Percentiles rank a stretch among this genome's conserved stretches.
These are phyloP conservation scores for Acleris emargana DNA, from an alignment of 2,888 invertebrate genomes.

Conservation along the genomic window DNA sequence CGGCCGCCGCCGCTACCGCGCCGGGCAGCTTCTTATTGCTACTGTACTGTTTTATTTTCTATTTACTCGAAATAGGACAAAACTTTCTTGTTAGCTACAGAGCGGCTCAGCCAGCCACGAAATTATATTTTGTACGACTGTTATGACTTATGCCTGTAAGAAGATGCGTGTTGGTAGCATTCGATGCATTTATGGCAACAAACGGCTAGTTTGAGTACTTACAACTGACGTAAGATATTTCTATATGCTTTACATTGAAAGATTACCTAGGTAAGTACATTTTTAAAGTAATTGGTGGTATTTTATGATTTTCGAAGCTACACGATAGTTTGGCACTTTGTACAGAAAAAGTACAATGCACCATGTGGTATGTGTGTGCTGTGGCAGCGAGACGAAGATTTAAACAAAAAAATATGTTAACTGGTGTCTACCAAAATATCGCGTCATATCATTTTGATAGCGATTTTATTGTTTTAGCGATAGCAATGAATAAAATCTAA, in stretches of 20 bases:
- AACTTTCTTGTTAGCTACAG: constrained; percentile 15
- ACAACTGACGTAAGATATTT: too few relatives aligned
- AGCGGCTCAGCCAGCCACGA: too few relatives aligned
- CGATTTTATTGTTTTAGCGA: constrained; percentile 27
- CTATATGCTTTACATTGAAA: too few relatives aligned
- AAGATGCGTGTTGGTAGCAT: too few relatives aligned
- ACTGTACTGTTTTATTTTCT: constrained; percentile 11
- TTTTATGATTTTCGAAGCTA: not conserved
- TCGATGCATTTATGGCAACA: too few relatives aligned
- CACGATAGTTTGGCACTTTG: too few relatives aligned
- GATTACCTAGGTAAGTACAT: too few relatives aligned
- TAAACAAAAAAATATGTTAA: not conserved
- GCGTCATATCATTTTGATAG: constrained; percentile 16
- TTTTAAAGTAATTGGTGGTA: too few relatives aligned
- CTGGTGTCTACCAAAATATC: constrained; percentile 3
- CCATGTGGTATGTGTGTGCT: not conserved
- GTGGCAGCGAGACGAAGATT: not conserved
- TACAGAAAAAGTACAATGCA: too few relatives aligned
- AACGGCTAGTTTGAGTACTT: too few relatives aligned
- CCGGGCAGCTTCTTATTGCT: constrained; percentile 19
- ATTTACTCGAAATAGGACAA: constrained; percentile 3
- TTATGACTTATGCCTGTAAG: too few relatives aligned
- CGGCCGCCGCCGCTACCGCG: constrained; percentile 43
- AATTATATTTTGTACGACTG: too few relatives aligned
- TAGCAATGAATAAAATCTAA: constrained; percentile 24